phyloP scores from a whole-genome alignment of 2,888 invertebrate species.

The Coelogynopora nodosa region DNA sequence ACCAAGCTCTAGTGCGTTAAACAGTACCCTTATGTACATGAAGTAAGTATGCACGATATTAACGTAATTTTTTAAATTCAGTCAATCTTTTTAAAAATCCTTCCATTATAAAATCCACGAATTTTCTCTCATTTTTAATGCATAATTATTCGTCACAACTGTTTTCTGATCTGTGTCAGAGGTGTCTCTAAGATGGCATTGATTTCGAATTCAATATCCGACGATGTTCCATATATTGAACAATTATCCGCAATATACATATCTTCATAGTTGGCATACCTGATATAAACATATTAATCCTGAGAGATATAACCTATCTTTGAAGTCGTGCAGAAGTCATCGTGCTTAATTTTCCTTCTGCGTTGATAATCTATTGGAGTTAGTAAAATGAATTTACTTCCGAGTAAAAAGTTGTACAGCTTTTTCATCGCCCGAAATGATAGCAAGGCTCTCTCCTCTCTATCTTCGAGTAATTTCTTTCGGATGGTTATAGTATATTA shows the following conservation, averaged over 20 bases:
- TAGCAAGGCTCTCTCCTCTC: neutral
- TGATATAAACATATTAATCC: neutral
- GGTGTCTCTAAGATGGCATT: constrained; percentile 12
- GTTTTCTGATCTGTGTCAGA: constrained; percentile 16
- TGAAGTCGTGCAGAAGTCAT: neutral
- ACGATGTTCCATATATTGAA: neutral
- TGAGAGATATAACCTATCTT: neutral
- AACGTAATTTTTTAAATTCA: constrained; percentile 4
- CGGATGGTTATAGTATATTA: neutral
- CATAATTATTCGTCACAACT: neutral
- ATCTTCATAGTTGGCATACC: constrained; percentile 12
- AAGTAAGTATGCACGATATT: no score
- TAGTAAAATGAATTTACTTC: constrained; percentile 26
- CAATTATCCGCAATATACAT: neutral
- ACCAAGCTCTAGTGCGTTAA: no score
- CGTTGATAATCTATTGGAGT: constrained; percentile 5
- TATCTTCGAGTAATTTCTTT: constrained; percentile 26
- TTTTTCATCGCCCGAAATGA: neutral
- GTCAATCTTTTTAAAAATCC: constrained; percentile 9
- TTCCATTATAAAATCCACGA: constrained; percentile 4
- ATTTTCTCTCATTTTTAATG: neutral
- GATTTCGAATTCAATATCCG: constrained; percentile 2
- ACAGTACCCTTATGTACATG: no score
- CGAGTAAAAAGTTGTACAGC: neutral
- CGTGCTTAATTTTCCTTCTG: neutral